A percentile compares a stretch with the other conserved stretches of the same genome.
Conservation (phyloP, 2,113 vertebrate species). For the Maccullochella peelii region DNA sequence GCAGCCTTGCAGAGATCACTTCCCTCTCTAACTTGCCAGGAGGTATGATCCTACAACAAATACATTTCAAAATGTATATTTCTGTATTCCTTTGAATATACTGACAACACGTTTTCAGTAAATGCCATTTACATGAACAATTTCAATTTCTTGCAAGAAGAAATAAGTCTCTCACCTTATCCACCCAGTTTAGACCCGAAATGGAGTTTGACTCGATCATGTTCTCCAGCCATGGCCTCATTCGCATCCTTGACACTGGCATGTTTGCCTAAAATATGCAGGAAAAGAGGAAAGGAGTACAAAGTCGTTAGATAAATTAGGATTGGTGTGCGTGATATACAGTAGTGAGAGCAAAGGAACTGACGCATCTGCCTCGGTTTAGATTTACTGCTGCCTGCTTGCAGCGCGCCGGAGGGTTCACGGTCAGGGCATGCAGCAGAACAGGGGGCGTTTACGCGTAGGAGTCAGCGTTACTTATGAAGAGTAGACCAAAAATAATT, state of each 20-base stretch:
- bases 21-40: background rate
- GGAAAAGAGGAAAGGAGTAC: background rate
- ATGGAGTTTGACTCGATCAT: slow-evolving; percentile 91
- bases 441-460: slow-evolving; percentile 9
- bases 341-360: background rate
- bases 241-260: slow-evolving; percentile 94
- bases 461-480: background rate
- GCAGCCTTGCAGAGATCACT: slow-evolving; percentile 13
- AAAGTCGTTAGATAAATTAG: slow-evolving; percentile 7
- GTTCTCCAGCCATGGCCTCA: slow-evolving; percentile 95
- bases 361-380: background rate
- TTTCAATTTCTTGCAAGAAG: background rate
- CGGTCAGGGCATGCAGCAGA: background rate
- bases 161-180: slow-evolving; percentile 86
- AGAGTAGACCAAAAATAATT: background rate
- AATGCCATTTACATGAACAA: background rate
- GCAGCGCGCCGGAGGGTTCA: slow-evolving; percentile 42
- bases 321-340: background rate
- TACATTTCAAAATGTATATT: background rate
- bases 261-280: slow-evolving; percentile 81
- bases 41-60: background rate
- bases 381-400: slow-evolving; percentile 28
- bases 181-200: slow-evolving; percentile 91
- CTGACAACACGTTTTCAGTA: background rate
- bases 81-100: background rate